Percentiles rank a stretch among this genome's conserved stretches.
These are phyloP conservation scores for Gymnoscopelus microlampas DNA, from an alignment of 2,797 vertebrate genomes.

Conservation along the genomic window DNA sequence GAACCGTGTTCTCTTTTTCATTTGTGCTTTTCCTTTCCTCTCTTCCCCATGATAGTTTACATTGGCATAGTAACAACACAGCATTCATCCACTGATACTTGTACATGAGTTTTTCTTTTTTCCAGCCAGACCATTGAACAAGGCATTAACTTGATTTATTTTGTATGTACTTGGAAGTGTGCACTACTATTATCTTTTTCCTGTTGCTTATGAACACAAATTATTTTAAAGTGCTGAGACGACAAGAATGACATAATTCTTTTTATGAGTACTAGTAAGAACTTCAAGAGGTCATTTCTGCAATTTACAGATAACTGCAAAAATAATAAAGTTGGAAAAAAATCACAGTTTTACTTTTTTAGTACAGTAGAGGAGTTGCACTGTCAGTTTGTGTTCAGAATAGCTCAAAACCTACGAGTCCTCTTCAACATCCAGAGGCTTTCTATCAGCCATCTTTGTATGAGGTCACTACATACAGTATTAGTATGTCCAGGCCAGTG, in stretches of 20 bases:
- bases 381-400: constrained; percentile 49
- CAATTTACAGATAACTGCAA: constrained; percentile 50
- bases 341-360: constrained; percentile 71
- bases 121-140: constrained; percentile 49
- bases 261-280: constrained; percentile 64
- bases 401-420: constrained; percentile 25
- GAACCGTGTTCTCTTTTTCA: constrained; percentile 69
- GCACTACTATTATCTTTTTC: constrained; percentile 34
- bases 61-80: constrained; percentile 59
- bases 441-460: constrained; percentile 37
- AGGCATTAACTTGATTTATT: constrained; percentile 28
- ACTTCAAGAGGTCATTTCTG: constrained; percentile 67
- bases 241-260: constrained; percentile 56
- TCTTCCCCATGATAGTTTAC: constrained; percentile 53
- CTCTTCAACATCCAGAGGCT: constrained; percentile 40
- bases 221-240: constrained; percentile 75
- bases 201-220: constrained; percentile 63
- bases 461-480: constrained; percentile 14
- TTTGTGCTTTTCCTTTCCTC: constrained; percentile 73
- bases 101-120: constrained; percentile 36
- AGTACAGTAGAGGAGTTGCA: constrained; percentile 56
- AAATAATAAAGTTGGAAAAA: constrained; percentile 31
- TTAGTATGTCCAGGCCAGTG: constrained; percentile 18
- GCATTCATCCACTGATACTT: constrained; percentile 35
- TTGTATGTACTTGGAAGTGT: constrained; percentile 33